phyloP scores from a whole-genome alignment of 2,113 vertebrate species.

The Campylomormyrus tamandua region DNA sequence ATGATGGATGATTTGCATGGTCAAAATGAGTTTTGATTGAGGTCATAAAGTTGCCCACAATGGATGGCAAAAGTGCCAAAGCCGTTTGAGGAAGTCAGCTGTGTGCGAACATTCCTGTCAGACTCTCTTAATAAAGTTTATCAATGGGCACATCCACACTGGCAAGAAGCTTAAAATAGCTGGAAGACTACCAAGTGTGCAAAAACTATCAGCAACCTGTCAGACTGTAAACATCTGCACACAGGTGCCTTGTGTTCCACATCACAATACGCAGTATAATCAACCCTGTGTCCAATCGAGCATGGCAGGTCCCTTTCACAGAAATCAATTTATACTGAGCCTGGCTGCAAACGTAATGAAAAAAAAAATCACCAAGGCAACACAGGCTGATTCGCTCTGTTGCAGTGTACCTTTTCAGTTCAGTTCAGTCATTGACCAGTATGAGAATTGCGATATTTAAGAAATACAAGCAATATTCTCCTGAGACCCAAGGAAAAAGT shows the following conservation, averaged over 20 bases:
- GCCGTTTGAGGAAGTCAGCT: not conserved
- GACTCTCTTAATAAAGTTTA: constrained; percentile 25
- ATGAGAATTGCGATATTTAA: not conserved
- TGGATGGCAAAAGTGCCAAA: not conserved
- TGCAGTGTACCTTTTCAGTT: not conserved
- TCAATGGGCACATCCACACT: constrained; percentile 11
- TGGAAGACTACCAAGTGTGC: not conserved
- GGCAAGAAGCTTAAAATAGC: not conserved
- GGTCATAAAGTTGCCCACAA: not conserved
- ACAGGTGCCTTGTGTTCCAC: constrained; percentile 9
- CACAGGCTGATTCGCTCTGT: not conserved
- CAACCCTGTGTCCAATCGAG: not conserved
- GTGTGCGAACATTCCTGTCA: not conserved
- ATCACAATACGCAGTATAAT: not conserved
- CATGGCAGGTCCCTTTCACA: not conserved
- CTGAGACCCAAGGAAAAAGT: too few relatives aligned
- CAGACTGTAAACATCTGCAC: not conserved
- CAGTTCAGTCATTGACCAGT: not conserved
- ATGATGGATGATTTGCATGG: not conserved
- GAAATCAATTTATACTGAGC: not conserved
- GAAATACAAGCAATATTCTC: not conserved
- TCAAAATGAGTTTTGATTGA: not conserved
- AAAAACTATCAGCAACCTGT: not conserved
- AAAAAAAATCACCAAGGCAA: not conserved
- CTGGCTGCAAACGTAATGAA: not conserved